Evolutionary conservation across 2,888 invertebrate genomes (phyloP), one percentile per base, ranked within the genome.

Genomic region (Lingula anatina): DNA sequence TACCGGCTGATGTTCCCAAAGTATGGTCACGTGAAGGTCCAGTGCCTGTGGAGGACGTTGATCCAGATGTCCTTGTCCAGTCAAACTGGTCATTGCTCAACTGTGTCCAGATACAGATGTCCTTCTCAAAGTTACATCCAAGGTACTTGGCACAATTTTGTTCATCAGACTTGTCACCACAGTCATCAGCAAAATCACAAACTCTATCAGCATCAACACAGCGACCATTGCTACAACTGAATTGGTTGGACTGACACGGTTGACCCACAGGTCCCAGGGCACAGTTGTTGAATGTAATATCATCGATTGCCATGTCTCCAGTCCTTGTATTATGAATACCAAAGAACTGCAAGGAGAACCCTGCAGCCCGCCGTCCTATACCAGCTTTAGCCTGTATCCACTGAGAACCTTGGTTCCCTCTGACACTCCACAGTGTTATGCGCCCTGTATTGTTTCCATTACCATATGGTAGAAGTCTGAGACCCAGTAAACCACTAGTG

Each of bases 151-250:
- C 45, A 49, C 71, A 53, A 3, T 38, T 12, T 31, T 9, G 9
- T 62, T 70, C 70, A 58, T 70, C 70, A n/a, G 62, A 60, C 3
- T 36, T 44, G 44, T 70, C 70, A 12, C 65, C 69, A 57, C 70
- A 70, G 46, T 70, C 66, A 49, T 69, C 60, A 4, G 64, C 61
- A 41, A 57, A 69, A 54, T 70, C 65, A 62, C 70, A 70, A 35
- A 63, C 56, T 5, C 54, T 51, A 18, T 31, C 43, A 12, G 54
- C 54, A 44, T 56, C 52, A 5, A 68, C 58, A 52, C 70, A 70
- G 55, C 57, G 62, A 20, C 61, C 56, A 49, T 63, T 65, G 18
- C 31, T 46, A 53, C 70, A 70, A 4, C 54, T 47, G 43, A 61
- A 64, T 44, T 57, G 52, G 27, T 56, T 51, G 24, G 48, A 46